A percentile compares a stretch with the other conserved stretches of the same genome.
Conservation (phyloP, 2,888 invertebrate genomes). For the Noctua janthe region DNA sequence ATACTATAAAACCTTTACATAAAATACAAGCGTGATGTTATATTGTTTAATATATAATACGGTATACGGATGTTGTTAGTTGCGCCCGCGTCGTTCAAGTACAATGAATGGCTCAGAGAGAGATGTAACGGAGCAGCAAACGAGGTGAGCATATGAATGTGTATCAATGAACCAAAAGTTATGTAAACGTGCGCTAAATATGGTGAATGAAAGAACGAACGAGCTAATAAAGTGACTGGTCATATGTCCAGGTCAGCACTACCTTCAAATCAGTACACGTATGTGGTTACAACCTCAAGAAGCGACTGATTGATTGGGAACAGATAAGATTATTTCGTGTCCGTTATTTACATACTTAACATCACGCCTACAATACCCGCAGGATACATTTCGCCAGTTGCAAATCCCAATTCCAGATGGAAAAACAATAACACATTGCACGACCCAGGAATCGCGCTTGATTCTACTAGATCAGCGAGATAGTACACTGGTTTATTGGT, state of each 20-base stretch:
- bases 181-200: background rate
- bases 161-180: constrained; percentile 10
- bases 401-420: background rate
- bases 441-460: no score
- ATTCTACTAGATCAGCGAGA: no score
- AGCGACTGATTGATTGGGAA: background rate
- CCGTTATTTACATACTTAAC: background rate
- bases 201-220: background rate
- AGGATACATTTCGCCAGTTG: background rate
- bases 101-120: constrained; percentile 3
- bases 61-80: constrained; percentile 2
- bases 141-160: constrained; percentile 28
- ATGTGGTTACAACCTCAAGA: background rate
- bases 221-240: background rate
- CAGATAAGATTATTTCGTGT: background rate
- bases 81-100: constrained; percentile 8
- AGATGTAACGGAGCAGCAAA: constrained; percentile 22
- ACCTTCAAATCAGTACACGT: background rate
- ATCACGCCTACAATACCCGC: background rate
- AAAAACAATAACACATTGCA: no score
- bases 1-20: background rate
- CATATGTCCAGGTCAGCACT: background rate
- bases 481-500: no score
- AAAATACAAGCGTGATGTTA: background rate
- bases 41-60: background rate